Evolutionary conservation across 1,140 invertebrate species (phyloP).

Genomic region (Sinonovacula constricta): DNA sequence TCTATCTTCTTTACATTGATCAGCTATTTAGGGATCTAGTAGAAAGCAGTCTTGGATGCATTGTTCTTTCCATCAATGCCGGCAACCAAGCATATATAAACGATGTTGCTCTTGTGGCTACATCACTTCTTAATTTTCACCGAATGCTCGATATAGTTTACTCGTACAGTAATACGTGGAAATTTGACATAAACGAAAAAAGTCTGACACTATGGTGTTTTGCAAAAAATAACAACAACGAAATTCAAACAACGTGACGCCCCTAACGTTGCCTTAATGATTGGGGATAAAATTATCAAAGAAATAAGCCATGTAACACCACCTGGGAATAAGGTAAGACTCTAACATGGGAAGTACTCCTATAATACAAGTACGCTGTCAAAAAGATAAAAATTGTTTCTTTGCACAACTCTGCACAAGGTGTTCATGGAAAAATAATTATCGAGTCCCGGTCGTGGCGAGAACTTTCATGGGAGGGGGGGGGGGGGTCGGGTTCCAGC

Average conservation of each 20-base stretch:
- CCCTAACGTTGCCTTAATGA: too few relatives aligned
- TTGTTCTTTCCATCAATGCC: constrained; percentile 3
- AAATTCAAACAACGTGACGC: too few relatives aligned
- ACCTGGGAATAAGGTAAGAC: background rate
- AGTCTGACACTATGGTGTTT: background rate
- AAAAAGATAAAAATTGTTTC: background rate
- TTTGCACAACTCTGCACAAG: background rate
- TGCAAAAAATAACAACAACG: too few relatives aligned
- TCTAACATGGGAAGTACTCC: background rate
- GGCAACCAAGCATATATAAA: background rate
- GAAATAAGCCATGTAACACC: background rate
- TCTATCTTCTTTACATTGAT: constrained; percentile 12
- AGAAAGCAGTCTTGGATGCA: background rate
- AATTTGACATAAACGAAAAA: too few relatives aligned
- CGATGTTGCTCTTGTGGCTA: background rate
- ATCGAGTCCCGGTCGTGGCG: too few relatives aligned
- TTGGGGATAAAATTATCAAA: background rate
- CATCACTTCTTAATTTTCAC: background rate
- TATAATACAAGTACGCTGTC: background rate
- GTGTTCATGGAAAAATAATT: background rate
- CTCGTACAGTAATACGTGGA: too few relatives aligned
- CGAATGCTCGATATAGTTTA: background rate
- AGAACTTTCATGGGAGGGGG: too few relatives aligned
- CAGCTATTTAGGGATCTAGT: background rate
- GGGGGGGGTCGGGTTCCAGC: too few relatives aligned